Evolutionary conservation across 92 coral and sea anemone species (phyloP).

Genomic region (Virgularia gustaviana): DNA sequence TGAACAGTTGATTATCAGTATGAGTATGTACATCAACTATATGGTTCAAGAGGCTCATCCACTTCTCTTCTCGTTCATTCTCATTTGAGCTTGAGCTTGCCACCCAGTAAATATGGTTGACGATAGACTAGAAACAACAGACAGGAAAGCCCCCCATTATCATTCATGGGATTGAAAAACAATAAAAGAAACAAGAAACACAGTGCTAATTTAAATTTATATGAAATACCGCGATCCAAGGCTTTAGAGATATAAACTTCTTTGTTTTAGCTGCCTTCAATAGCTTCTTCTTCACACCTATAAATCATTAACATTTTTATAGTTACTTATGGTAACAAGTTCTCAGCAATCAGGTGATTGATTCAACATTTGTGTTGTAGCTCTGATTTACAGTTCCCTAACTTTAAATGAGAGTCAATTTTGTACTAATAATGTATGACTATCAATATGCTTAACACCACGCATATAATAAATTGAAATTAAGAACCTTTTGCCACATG

Average conservation of each 20-base stretch:
- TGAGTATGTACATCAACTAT: slow-evolving; percentile 26
- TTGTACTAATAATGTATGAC: too few species aligned
- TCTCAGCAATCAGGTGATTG: too few species aligned
- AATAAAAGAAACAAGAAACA: not conserved
- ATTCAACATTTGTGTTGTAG: too few species aligned
- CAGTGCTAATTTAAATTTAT: not conserved
- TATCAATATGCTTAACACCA: too few species aligned
- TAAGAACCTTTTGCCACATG: slow-evolving; percentile 48
- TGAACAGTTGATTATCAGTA: slow-evolving; percentile 12
- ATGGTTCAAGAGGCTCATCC: slow-evolving; percentile 25
- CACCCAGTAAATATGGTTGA: slow-evolving; percentile 41
- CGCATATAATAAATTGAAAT: too few species aligned
- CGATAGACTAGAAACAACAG: slow-evolving; percentile 25
- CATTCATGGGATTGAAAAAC: too few species aligned
- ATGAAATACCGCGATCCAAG: slow-evolving; percentile 37
- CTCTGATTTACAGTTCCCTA: too few species aligned
- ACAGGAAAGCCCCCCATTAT: too few species aligned
- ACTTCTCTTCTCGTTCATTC: slow-evolving; percentile 42
- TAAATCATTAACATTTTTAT: not conserved
- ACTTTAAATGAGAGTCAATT: too few species aligned
- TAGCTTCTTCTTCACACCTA: slow-evolving; percentile 38
- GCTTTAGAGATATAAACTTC: slow-evolving; percentile 38
- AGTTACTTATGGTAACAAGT: too few species aligned
- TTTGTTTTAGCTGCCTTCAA: slow-evolving; percentile 25
- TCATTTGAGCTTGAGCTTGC: slow-evolving; percentile 31